phyloP scores from a whole-genome alignment of 1,140 invertebrate genomes.

The Bicyclus anynana region DNA sequence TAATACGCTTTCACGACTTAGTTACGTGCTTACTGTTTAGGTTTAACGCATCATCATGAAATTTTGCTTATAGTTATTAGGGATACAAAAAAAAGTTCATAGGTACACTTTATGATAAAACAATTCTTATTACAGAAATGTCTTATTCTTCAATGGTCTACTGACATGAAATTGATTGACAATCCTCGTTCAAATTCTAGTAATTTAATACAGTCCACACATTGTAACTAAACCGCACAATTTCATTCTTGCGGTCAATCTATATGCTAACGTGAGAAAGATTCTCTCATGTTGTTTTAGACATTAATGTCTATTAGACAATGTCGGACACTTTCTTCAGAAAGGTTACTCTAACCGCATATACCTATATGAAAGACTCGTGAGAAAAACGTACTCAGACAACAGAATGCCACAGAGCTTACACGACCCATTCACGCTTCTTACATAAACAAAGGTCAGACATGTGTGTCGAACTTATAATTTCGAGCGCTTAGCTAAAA shows the following conservation, averaged over 20 bases:
- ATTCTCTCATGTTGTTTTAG: slow-evolving; percentile 32
- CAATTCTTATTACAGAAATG: no score
- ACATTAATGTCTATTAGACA: slow-evolving; percentile 40
- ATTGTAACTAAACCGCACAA: slow-evolving; percentile 25
- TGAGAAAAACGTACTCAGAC: slow-evolving; percentile 49
- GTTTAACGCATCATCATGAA: no score
- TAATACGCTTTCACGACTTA: no score
- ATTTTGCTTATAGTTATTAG: no score
- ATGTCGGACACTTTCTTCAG: slow-evolving; percentile 49
- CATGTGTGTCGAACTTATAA: slow-evolving; percentile 7
- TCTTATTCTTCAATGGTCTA: no score
- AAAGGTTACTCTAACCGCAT: slow-evolving; percentile 43
- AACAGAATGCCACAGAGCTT: slow-evolving; percentile 41
- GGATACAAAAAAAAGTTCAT: no score
- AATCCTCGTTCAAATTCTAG: no score
- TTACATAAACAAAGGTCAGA: slow-evolving; percentile 51
- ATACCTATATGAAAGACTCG: slow-evolving; percentile 30
- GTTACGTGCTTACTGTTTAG: no score
- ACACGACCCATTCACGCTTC: slow-evolving; percentile 44
- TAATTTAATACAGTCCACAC: no score
- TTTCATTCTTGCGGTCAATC: slow-evolving; percentile 13
- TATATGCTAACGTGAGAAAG: slow-evolving; percentile 36
- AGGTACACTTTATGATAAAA: no score
- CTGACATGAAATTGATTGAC: no score
- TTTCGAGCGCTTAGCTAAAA: not conserved